Evolutionary conservation across 1,140 invertebrate genomes (phyloP).

Genomic region (Coenobita brevimanus): DNA sequence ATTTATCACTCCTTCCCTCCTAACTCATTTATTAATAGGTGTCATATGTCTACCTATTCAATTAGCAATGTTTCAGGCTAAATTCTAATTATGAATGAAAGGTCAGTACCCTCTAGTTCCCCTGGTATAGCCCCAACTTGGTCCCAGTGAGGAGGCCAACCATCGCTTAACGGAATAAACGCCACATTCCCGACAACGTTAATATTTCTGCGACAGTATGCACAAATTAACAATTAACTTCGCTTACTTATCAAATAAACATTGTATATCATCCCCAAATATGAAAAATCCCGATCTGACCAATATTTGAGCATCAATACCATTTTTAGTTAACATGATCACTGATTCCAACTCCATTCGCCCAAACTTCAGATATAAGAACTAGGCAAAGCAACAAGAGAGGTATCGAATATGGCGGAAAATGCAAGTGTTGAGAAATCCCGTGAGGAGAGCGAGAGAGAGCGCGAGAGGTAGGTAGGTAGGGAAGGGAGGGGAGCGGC

Average conservation of each 20-base stretch:
- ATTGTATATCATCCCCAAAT: too few relatives aligned
- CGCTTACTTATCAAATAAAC: too few relatives aligned
- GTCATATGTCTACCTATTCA: not conserved
- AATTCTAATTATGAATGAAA: constrained; percentile 25
- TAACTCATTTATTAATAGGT: not conserved
- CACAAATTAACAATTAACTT: too few relatives aligned
- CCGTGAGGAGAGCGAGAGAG: not conserved
- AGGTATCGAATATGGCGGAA: not conserved
- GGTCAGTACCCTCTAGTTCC: constrained; percentile 30
- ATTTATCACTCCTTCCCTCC: not conserved
- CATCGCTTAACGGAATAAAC: constrained; percentile 9
- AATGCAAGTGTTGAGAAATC: constrained; percentile 31
- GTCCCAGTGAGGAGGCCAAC: not conserved
- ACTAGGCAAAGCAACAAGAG: not conserved
- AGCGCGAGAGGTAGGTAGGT: not conserved
- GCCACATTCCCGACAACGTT: not conserved
- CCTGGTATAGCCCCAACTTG: not conserved
- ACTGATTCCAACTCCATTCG: not conserved
- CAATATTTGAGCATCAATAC: too few relatives aligned
- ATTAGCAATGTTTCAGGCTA: not conserved
- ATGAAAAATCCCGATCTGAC: too few relatives aligned
- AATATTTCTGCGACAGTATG: too few relatives aligned
- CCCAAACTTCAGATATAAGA: not conserved
- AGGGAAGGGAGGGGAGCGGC: not conserved
- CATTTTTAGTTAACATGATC: not conserved